Evolutionary conservation across 2,888 invertebrate genomes (phyloP), one percentile per base, ranked within the genome.

Genomic region (Acanthosoma haemorrhoidale): DNA sequence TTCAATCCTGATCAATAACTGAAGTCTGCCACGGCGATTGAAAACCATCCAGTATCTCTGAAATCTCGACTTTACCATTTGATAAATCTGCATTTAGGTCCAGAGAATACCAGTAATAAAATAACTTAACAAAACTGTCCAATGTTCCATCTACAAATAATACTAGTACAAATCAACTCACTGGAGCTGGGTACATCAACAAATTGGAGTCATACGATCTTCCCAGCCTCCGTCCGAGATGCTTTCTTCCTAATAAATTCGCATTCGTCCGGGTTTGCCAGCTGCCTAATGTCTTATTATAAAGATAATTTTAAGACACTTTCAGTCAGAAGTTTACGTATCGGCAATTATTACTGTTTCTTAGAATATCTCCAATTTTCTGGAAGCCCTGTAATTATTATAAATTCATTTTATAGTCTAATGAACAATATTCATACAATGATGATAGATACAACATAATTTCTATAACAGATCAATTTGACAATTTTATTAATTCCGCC

Each of bases 61-160:
- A n/a, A n/a, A n/a, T n/a, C n/a, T n/a, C n/a, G n/a, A n/a, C n/a
- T n/a, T n/a, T n/a, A n/a, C n/a, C n/a, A n/a, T n/a, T 6, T 3
- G 16, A 21, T 1, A 8, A 34, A 41, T 25, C 34, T 2, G n/a
- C 16, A 61, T 68, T 68, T 72, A 76, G 76, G 75, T 76, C 76
- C 70, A 75, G 71, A 36, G 75, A 72, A 51, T 13, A 25, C 51
- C 21, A 51, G 21, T 2, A 51, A 25, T 25, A 51, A 51, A 51
- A 25, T 51, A 51, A 51, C 13, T 51, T 51, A 51, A 51, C n/a
- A 25, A 51, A 51, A n/a, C n/a, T 29, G 25, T 51, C 51, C 51
- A 51, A 51, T 25, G 51, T 51, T 51, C 25, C 51, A 51, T 51
- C 51, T 51, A 51, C 51, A 51, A n/a, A 25, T 29, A 51, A 51